Evolutionary conservation across 2,797 vertebrate genomes (phyloP).

Genomic region (Hypotaenidia philippensis): DNA sequence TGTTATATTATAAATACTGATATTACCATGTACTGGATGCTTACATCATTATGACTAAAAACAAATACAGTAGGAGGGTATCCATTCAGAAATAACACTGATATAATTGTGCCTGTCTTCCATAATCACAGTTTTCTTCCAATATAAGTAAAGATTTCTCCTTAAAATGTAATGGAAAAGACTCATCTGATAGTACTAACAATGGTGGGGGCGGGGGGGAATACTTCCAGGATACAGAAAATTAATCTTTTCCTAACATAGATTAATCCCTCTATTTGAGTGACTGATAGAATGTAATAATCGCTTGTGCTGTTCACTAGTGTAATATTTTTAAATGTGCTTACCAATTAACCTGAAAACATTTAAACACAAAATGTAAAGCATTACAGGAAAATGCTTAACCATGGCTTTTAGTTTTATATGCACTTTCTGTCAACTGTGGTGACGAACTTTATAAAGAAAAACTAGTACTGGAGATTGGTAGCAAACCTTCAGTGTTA

Average conservation of each 20-base stretch:
- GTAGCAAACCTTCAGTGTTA: not conserved
- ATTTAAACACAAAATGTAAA: constrained; percentile 52
- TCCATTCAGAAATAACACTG: not conserved
- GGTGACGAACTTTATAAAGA: constrained; percentile 50
- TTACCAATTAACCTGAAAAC: constrained; percentile 57
- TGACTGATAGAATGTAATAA: not conserved
- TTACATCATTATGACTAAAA: not conserved
- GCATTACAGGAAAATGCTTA: constrained; percentile 58
- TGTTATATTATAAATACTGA: not conserved
- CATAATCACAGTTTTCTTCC: not conserved
- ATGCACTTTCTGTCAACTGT: constrained; percentile 28
- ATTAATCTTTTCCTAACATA: not conserved
- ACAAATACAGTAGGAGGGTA: accelerated
- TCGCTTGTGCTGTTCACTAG: constrained; percentile 13
- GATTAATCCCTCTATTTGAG: not conserved
- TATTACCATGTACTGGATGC: not conserved
- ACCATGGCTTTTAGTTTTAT: constrained; percentile 37
- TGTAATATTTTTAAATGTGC: constrained; percentile 39
- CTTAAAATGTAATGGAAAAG: not conserved
- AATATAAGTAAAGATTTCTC: not conserved
- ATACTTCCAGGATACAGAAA: not conserved
- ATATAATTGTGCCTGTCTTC: not conserved
- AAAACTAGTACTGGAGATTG: constrained; percentile 25
- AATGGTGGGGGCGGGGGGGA: not conserved
- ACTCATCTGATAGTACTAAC: not conserved